Evolutionary conservation across 2,888 invertebrate species (phyloP), one percentile per base, ranked within the genome.

Genomic region (Phortica magna): DNA sequence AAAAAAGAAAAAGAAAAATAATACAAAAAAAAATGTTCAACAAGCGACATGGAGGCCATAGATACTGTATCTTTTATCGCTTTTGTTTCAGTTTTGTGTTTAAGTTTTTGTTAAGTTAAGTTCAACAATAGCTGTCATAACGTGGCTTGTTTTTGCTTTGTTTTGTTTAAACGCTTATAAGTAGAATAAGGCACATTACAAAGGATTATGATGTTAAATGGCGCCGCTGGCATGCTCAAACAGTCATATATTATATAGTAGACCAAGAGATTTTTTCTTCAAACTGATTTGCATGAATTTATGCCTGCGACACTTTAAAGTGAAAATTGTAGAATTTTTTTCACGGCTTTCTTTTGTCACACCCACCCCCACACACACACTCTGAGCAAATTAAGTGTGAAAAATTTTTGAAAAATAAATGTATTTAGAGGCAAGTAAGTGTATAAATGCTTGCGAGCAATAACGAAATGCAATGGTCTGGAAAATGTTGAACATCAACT

Each of bases 341-440:
- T 2, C 7, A 7, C 48, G 19, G 19, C 31, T 31, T 31, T 0
- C 31, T 31, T 31, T 31, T 31, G 31, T 31, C 31, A 31, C 31
- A 31, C 31, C 2, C 31, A 31, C 31, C 2, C 31, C 2, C 31
- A 4, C 31, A 31, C 31, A 31, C 10, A 9, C 22, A 71, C 42
- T 31, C 31, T 1, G 7, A 71, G 53, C 53, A 71, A 71, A 71
- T 53, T 71, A 9, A 71, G 70, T 71, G 70, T 71, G 39, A 71
- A 71, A 71, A 71, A 55, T 53, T 71, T 17, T 55, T 71, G 53
- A 70, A 70, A 48, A 48, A 70, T 70, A 48, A 43, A 70, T 48
- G 41, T 71, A 71, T 31, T 22, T 61, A 61, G 22, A 48, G 10
- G 9, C 14, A 48, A 12, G 14, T 6, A 48, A 48, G 48, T 31